Evolutionary conservation across 2,113 vertebrate genomes (phyloP).

Genomic region (Ranitomeya variabilis): DNA sequence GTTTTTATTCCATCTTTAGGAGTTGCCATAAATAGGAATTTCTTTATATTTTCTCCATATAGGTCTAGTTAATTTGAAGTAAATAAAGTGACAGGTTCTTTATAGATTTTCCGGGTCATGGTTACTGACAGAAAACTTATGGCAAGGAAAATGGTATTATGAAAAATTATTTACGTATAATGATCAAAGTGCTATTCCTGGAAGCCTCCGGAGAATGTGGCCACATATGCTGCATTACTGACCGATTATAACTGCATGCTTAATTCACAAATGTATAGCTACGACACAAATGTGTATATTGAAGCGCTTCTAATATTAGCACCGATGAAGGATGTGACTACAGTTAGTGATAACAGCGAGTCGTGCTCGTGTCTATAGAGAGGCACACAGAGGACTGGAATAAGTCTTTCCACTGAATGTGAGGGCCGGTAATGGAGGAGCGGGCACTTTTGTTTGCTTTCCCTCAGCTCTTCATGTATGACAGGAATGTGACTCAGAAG

Average conservation of each 20-base stretch:
- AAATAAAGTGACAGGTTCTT: neutral
- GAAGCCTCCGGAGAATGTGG: neutral
- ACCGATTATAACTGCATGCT: neutral
- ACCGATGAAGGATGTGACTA: no score
- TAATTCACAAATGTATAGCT: neutral
- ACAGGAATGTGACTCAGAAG: constrained; percentile 31
- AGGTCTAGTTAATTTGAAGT: neutral
- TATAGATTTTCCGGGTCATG: neutral
- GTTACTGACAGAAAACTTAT: neutral
- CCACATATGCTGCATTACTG: neutral
- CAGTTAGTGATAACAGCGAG: neutral
- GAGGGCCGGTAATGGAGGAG: neutral
- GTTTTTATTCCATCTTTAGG: no score
- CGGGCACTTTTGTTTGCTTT: neutral
- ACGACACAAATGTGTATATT: no score
- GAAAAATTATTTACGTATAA: neutral
- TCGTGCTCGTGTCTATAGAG: neutral
- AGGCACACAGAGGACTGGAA: neutral
- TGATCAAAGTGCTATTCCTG: neutral
- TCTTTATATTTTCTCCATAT: no score
- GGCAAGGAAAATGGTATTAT: neutral
- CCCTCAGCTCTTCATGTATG: neutral
- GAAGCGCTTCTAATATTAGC: no score
- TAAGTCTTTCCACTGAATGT: neutral
- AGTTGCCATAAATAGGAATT: no score